These are phyloP conservation scores for Polymixis flavicincta DNA, from an alignment of 2,888 invertebrate species.

Conservation along the genomic window DNA sequence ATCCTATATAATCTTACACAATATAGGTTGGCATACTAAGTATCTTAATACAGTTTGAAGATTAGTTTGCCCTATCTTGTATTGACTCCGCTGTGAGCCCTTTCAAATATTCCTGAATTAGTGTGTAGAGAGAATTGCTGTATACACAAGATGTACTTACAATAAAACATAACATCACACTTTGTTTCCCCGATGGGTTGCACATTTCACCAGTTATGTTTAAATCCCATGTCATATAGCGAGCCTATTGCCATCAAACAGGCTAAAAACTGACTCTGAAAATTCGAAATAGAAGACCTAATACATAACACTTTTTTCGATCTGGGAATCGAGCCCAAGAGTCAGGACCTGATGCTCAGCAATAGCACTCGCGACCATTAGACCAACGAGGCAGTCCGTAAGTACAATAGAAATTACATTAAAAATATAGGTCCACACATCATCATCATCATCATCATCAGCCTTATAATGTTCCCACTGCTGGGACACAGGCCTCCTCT, in stretches of 20 bases:
- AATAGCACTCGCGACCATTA: neutral
- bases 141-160: neutral
- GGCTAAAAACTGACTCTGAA: neutral
- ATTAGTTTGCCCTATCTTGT: conserved; percentile 33
- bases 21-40: neutral
- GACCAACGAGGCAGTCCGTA: neutral
- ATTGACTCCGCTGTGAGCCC: conserved; percentile 5
- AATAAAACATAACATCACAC: neutral
- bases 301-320: neutral
- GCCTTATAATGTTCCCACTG: too few species aligned
- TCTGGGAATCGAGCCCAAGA: neutral
- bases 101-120: neutral
- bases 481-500: too few species aligned
- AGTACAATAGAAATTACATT: neutral
- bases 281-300: neutral
- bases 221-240: neutral
- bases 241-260: neutral
- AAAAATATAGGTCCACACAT: too few species aligned
- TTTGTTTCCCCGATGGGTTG: neutral
- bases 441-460: too few species aligned
- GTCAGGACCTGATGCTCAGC: neutral
- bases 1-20: conserved; percentile 4
- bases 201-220: neutral
- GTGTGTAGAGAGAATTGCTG: neutral
- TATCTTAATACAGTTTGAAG: neutral